Conservation (phyloP, 2,888 invertebrate genomes). For the Leucophenga maculata region DNA sequence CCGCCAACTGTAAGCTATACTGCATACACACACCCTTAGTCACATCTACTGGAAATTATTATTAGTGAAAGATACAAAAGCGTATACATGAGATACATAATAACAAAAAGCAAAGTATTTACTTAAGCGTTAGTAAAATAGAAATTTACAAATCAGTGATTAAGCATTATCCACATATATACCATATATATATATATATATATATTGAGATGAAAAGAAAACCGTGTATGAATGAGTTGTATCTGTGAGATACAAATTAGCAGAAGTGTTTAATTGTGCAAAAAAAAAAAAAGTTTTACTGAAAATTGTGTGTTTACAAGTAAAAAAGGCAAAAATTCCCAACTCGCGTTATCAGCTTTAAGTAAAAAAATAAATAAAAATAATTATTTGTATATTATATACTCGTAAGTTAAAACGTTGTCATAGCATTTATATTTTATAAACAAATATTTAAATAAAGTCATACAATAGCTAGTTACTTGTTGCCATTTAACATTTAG, state of each 20-base stretch:
- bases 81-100: background rate
- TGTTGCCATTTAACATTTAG: background rate
- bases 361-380: slow-evolving; percentile 1
- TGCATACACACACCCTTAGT: slow-evolving; percentile 18
- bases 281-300: background rate
- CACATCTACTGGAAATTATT: slow-evolving; percentile 35
- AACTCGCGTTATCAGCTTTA: slow-evolving; percentile 14
- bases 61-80: slow-evolving; percentile 18
- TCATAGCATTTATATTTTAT: no score
- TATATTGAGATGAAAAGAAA: background rate
- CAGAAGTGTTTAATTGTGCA: background rate
- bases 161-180: background rate
- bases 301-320: background rate
- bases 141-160: slow-evolving; percentile 7
- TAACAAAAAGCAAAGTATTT: background rate
- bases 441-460: background rate
- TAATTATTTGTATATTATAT: background rate
- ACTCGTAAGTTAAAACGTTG: background rate
- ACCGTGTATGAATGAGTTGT: background rate
- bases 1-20: slow-evolving; percentile 30
- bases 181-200: no score
- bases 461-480: no score
- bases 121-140: background rate
- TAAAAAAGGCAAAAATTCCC: background rate
- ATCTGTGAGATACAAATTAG: background rate